Conservation (phyloP, 2,113 vertebrate genomes). For the Hassar affinis region DNA sequence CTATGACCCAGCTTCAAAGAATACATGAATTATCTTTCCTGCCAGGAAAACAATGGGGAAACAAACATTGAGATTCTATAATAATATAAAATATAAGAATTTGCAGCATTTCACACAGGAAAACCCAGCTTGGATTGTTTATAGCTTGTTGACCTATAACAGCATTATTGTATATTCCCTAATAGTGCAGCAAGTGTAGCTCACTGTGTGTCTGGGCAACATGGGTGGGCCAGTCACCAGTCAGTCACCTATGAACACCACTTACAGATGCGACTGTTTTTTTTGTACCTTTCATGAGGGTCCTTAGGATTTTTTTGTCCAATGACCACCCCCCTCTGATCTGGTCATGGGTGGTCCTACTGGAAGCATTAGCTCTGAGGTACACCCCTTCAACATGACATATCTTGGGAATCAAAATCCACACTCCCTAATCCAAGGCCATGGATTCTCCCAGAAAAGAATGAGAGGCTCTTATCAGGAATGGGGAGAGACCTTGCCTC, state of each 20-base stretch:
- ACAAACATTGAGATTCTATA: no score
- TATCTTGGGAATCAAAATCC: no score
- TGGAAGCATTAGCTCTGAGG: background rate
- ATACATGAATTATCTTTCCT: no score
- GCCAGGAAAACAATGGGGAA: no score
- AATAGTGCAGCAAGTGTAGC: background rate
- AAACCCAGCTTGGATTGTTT: background rate
- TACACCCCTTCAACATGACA: background rate
- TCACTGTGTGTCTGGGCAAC: background rate
- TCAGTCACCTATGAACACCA: background rate
- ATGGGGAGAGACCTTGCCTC: background rate
- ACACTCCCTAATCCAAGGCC: background rate
- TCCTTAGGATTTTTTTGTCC: no score
- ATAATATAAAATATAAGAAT: no score
- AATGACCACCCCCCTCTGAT: background rate
- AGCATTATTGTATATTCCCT: background rate
- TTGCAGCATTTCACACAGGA: background rate
- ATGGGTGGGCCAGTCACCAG: background rate
- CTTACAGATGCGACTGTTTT: background rate
- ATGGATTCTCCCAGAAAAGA: background rate
- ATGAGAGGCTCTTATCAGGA: background rate
- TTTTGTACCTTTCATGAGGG: background rate
- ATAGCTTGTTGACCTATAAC: background rate
- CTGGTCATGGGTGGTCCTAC: background rate
- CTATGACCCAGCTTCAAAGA: no score